Evolutionary conservation across 2,797 vertebrate genomes (phyloP), one percentile per base, ranked within the genome.

Genomic region (Cottoperca gobio): DNA sequence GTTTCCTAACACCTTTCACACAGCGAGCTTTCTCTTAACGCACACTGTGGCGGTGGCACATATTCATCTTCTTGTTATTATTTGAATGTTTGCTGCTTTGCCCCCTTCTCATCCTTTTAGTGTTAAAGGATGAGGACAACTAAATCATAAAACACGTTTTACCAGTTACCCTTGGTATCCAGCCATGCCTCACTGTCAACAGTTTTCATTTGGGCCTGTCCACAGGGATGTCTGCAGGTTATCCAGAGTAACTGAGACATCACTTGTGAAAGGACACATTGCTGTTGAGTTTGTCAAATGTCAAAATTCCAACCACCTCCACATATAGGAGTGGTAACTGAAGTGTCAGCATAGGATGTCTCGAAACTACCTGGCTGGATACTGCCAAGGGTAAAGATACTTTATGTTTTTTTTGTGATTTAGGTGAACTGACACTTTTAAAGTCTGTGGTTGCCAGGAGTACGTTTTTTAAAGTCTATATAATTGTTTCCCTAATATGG

Each of bases 201-300:
- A 49, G 43, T 63, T 55, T 68, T 49, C 17, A 28, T 0, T 35
- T 28, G 23, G 45, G 26, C n/a, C 12, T 40, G 19, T 64, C 42
- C 70, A 35, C 26, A 11, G 50, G 23, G 33, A 37, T 5, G 13
- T 64, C 43, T 49, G 14, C 8, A 49, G 35, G 52, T 52, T 16
- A 42, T 59, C 8, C 23, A 31, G 19, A 45, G n/a, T 33, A 57
- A 10, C 12, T 2, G 19, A 31, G 12, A 35, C 50, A 40, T 55
- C 0, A n/a, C 64, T 40, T 19, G 23, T 61, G 19, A 31, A 68
- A 61, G 54, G 31, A 24, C 19, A 48, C 26, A 39, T 21, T 31
- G 49, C 64, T 60, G 54, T 23, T 26, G 54, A 59, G 35, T 35
- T 74, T 67, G 46, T 52, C 48, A 67, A 75, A 75, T 53, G 13